phyloP scores from a whole-genome alignment of 2,113 vertebrate species.

The Heterocephalus glaber region DNA sequence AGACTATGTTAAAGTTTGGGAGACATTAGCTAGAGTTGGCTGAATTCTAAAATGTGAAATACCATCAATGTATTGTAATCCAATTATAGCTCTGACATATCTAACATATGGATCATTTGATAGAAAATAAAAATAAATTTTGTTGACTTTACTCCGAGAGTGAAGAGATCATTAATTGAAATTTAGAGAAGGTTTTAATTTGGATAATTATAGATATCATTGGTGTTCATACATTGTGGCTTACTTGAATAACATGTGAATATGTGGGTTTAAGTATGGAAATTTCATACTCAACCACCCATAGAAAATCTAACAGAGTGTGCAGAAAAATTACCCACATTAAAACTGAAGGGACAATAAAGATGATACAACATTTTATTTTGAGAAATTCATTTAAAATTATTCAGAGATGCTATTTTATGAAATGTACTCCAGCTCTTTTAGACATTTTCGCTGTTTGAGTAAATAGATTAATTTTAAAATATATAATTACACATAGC shows the following conservation, averaged over 20 bases:
- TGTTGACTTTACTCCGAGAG: constrained; percentile 58
- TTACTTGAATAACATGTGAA: constrained; percentile 37
- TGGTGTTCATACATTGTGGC: not conserved
- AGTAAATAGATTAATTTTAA: constrained; percentile 56
- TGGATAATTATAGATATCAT: constrained; percentile 52
- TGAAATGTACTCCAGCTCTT: constrained; percentile 31
- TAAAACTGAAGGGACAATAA: constrained; percentile 43
- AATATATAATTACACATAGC: constrained; percentile 55
- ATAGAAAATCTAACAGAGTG: constrained; percentile 52
- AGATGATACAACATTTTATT: constrained; percentile 39
- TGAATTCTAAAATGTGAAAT: constrained; percentile 42
- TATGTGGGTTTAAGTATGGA: constrained; percentile 44
- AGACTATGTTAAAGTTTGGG: not conserved
- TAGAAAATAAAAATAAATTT: constrained; percentile 63
- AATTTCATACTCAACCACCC: not conserved
- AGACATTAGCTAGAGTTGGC: not conserved
- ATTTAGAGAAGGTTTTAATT: constrained; percentile 48
- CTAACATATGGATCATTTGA: constrained; percentile 19
- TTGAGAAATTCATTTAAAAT: constrained; percentile 61
- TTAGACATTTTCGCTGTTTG: constrained; percentile 49
- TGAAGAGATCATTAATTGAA: constrained; percentile 6
- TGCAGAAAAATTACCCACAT: not conserved
- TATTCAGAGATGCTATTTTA: not conserved
- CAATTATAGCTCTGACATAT: constrained; percentile 35
- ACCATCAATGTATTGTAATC: not conserved